phyloP scores from a whole-genome alignment of 2,797 vertebrate genomes.

The Pangasius macronema region DNA sequence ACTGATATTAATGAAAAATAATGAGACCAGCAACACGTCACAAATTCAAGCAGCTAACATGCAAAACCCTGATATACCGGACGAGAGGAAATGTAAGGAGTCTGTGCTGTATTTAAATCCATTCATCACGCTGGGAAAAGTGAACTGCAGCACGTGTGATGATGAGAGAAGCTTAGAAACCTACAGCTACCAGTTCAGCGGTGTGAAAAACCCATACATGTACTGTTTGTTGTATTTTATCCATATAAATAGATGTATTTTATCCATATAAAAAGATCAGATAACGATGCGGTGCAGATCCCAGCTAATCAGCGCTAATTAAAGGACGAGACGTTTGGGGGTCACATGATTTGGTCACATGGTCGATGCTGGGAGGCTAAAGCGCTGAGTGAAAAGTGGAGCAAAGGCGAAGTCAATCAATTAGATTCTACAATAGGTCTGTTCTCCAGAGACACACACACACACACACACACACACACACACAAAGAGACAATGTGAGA shows the following conservation, averaged over 20 bases:
- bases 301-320: conserved; percentile 32
- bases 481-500: conserved; percentile 1
- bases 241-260: not conserved
- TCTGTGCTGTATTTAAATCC: not conserved
- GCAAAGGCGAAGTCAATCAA: conserved; percentile 73
- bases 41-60: not conserved
- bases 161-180: not conserved
- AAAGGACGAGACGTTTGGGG: conserved; percentile 41
- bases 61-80: not conserved
- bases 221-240: not conserved
- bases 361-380: conserved; percentile 43
- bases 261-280: not conserved
- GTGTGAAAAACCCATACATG: not conserved
- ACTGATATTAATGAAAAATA: not conserved
- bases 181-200: not conserved
- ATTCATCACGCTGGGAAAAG: no score
- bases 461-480: conserved; percentile 7
- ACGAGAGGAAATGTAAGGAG: not conserved
- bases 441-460: conserved; percentile 55
- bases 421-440: conserved; percentile 72
- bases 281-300: not conserved
- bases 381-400: conserved; percentile 68
- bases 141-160: not conserved
- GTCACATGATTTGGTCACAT: conserved; percentile 44
- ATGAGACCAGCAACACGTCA: not conserved